phyloP scores from a whole-genome alignment of 2,888 invertebrate species.

The Trissolcus japonicus region DNA sequence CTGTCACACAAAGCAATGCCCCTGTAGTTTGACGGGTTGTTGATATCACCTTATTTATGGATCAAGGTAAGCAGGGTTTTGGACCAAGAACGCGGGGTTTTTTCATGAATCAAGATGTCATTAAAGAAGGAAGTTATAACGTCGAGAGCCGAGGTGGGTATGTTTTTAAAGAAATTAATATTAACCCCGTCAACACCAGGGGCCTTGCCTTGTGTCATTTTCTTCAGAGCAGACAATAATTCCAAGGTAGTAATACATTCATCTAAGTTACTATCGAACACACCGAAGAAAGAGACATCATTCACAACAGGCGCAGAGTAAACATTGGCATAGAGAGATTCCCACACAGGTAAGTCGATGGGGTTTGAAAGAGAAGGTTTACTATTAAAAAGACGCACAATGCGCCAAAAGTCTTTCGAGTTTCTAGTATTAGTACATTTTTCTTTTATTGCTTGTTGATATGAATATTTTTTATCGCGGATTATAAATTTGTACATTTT shows the following conservation, averaged over 20 bases:
- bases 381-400: not conserved
- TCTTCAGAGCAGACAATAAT: not conserved
- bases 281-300: not conserved
- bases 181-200: conserved; percentile 6
- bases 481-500: no score
- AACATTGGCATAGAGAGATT: not conserved
- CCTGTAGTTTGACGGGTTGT: conserved; percentile 7
- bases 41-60: conserved; percentile 1
- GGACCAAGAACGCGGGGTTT: conserved; percentile 4
- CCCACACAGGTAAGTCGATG: not conserved
- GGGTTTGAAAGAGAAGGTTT: not conserved
- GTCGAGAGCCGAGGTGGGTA: not conserved
- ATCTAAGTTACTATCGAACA: not conserved
- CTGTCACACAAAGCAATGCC: conserved; percentile 3
- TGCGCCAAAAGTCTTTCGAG: not conserved
- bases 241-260: not conserved
- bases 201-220: conserved; percentile 4
- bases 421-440: no score
- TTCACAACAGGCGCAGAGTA: not conserved
- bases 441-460: no score
- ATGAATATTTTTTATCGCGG: no score
- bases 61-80: not conserved
- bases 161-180: conserved; percentile 2
- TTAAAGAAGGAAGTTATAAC: not conserved
- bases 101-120: not conserved